A percentile compares a stretch with the other conserved stretches of the same genome.
Evolutionary conservation across 2,888 invertebrate species (phyloP).

Genomic region (Dorcus parallelipipedus): DNA sequence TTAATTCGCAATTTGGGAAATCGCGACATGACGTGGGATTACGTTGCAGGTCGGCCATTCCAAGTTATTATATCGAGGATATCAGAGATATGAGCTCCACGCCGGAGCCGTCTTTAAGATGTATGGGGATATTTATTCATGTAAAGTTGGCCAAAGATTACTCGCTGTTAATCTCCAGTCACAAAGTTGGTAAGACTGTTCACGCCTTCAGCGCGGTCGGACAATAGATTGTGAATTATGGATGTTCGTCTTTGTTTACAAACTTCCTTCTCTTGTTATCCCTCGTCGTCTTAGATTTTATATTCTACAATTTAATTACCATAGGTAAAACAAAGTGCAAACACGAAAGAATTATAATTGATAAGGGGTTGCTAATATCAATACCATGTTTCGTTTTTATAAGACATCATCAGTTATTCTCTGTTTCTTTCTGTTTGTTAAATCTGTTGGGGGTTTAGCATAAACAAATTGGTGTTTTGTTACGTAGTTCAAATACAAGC

Average conservation of each 20-base stretch:
- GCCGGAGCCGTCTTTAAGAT: conserved; percentile 34
- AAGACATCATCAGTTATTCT: too few relatives aligned
- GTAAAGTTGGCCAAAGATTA: conserved; percentile 47
- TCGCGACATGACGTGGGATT: too few relatives aligned
- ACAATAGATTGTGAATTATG: conserved; percentile 45
- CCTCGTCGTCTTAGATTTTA: conserved; percentile 1
- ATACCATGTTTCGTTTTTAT: too few relatives aligned
- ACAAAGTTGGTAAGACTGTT: conserved; percentile 45
- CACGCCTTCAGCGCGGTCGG: conserved; percentile 37
- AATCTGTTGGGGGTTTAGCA: too few relatives aligned
- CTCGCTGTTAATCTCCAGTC: conserved; percentile 46
- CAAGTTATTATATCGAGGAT: conserved; percentile 42
- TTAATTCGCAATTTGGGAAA: too few relatives aligned
- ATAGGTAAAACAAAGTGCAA: too few relatives aligned
- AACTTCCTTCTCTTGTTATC: conserved; percentile 14
- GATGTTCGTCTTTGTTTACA: conserved; percentile 23
- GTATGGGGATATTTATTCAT: conserved; percentile 47
- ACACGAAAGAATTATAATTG: too few relatives aligned
- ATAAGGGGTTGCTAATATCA: too few relatives aligned
- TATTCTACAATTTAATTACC: background rate
- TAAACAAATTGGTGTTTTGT: too few relatives aligned
- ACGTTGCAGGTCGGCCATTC: conserved; percentile 15
- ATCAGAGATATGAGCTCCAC: conserved; percentile 46
- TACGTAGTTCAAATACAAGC: too few relatives aligned
- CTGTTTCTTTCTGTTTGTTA: too few relatives aligned